Conservation (phyloP, 2,113 vertebrate genomes). For the Prinia subflava region DNA sequence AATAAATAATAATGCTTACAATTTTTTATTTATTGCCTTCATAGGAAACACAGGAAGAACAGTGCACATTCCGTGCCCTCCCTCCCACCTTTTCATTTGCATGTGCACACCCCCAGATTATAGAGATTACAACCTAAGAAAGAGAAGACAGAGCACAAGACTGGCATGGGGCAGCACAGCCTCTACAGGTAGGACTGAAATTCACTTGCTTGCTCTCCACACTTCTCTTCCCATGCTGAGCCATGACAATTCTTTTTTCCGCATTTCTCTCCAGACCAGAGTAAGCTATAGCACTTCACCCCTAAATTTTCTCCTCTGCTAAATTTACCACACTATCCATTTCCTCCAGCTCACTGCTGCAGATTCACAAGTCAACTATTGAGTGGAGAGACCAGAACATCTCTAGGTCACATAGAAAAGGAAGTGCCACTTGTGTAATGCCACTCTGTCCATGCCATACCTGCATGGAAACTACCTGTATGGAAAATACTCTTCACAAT, state of each 20-base stretch:
- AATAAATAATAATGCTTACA: neutral
- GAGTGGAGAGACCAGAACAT: neutral
- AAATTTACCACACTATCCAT: neutral
- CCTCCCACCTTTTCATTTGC: neutral
- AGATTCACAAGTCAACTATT: neutral
- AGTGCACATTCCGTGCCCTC: accelerated
- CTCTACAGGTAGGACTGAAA: neutral
- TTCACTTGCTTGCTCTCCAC: neutral
- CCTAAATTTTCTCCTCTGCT: neutral
- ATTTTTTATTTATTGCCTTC: neutral
- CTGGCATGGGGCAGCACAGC: accelerated
- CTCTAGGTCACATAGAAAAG: neutral
- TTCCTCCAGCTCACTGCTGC: neutral
- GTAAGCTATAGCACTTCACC: neutral
- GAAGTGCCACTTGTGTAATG: neutral
- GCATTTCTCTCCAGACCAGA: neutral
- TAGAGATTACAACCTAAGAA: neutral
- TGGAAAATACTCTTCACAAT: neutral
- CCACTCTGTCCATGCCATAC: neutral
- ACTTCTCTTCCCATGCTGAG: neutral
- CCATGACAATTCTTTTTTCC: neutral
- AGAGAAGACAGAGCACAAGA: neutral
- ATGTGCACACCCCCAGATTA: neutral
- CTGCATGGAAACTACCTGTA: neutral
- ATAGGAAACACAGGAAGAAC: neutral